Evolutionary conservation across 1,140 invertebrate species (phyloP), one percentile per base, ranked within the genome.

Genomic region (Anastatus disparis): DNA sequence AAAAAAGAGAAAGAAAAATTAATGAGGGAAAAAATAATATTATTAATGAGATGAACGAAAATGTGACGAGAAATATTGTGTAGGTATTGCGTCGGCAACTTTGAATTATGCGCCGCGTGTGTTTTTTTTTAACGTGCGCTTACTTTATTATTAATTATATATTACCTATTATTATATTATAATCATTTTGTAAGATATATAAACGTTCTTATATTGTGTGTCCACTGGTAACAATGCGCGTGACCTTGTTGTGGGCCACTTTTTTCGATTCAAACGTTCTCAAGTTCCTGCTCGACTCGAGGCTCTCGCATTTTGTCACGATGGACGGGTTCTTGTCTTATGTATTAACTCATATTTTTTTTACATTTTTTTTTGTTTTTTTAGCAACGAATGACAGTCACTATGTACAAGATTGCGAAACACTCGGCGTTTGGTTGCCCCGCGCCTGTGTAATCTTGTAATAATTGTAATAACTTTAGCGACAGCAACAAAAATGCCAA

Each of bases 21-120:
- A 53, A 70, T 52, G 44, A 68, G 72, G 53, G 58, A 40, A 70
- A 74, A 44, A 69, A 55, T 63, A 73, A 71, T 79, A 79, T 77
- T 75, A 78, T 77, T 75, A 61, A 46, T 48, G 15, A 61, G 46
- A 26, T 40, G 26, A 52, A 52, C 61, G 29, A 38, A 64, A n/a
- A n/a, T n/a, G 31, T 6, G 46, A 31, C 48, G 44, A 52, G 22
- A 42, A 52, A 64, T 63, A 38, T 52, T 17, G 7, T 53, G 38
- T 42, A 69, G 55, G 56, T 69, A 61, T n/a, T 55, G 68, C 42
- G 52, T 48, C 61, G 52, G 40, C 42, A 56, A 63, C 26, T 63
- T 38, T 64, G 26, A 58, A 56, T 63, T 70, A 63, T 42, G 35
- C 20, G 53, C 24, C 61, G 61, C 35, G 27, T 50, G 17, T 24